Evolutionary conservation across 2,113 vertebrate species (phyloP), one percentile per base, ranked within the genome.

Genomic region (Catagonus wagneri): DNA sequence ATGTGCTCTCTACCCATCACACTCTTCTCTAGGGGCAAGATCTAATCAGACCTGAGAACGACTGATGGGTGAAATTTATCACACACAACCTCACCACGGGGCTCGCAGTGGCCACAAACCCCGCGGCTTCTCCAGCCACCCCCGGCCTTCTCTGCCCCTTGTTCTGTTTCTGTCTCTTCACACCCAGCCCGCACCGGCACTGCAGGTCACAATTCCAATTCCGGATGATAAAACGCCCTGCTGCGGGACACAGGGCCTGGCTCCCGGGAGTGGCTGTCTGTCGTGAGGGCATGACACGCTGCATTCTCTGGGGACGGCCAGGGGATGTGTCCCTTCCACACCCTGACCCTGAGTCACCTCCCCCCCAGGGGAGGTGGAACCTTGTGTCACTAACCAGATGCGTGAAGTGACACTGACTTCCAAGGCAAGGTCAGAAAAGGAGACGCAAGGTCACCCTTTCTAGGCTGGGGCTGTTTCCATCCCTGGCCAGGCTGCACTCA

Each of bases 391-490:
- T 15, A 39, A 34, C 71, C 19, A 76, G 56, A 92, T 0, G 19
- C 19, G 0, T 0, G 25, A 22, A 74, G 17, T 32, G 90, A 65
- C n/a, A 50, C 54, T 1, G 50, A 50, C 58, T 68, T 90, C 65
- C 65, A 11, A 89, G n/a, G n/a, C 50, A 15, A 69, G 54, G 76
- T 83, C 68, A 34, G 61, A 71, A 29, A 44, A 63, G 65, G 23
- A 25, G 80, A 44, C 0, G 1, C 1, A 1, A 4, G 6, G 1
- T 34, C n/a, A 23, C 16, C 63, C 61, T 39, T 56, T 11, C 83
- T 0, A 0, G 27, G n/a, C 13, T 1, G 56, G 90, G 39, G 11
- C 27, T 22, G 34, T 12, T n/a, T 20, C 17, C 1, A 2, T 14
- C 71, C 56, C 25, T 10, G 7, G 58, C 66, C 17, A 2, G 60